phyloP scores from a whole-genome alignment of 2,113 vertebrate species.

The Melanostigma gelatinosum region DNA sequence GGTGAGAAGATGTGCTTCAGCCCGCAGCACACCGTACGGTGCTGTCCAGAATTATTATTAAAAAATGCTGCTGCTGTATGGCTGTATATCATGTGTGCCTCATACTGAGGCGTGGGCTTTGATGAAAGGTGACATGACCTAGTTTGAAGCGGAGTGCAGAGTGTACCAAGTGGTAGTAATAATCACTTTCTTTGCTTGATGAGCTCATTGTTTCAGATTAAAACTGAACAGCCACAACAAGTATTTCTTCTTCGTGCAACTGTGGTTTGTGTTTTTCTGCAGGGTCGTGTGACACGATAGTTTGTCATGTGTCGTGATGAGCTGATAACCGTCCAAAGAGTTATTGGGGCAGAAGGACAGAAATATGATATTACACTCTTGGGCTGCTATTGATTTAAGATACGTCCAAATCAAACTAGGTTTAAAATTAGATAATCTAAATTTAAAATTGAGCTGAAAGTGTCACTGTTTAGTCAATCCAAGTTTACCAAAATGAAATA shows the following conservation, averaged over 20 bases:
- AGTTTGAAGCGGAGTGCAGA: not conserved
- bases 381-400: no score
- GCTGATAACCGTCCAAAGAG: not conserved
- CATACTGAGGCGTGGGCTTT: not conserved
- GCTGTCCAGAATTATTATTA: constrained; percentile 21
- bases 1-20: constrained; percentile 41
- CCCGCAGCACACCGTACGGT: constrained; percentile 25
- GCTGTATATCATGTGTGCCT: not conserved
- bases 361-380: no score
- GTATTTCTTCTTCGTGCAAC: not conserved
- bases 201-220: not conserved
- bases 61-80: not conserved
- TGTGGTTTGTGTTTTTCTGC: not conserved
- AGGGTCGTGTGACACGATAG: not conserved
- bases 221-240: not conserved
- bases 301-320: not conserved
- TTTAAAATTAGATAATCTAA: no score
- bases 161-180: not conserved
- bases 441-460: no score
- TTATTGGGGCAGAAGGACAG: no score
- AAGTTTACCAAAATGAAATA: no score
- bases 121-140: not conserved
- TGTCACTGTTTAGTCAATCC: no score
- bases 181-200: not conserved
- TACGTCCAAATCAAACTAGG: no score